Evolutionary conservation across 2,888 invertebrate species (phyloP), one percentile per base, ranked within the genome.

Genomic region (Aradus depressus): DNA sequence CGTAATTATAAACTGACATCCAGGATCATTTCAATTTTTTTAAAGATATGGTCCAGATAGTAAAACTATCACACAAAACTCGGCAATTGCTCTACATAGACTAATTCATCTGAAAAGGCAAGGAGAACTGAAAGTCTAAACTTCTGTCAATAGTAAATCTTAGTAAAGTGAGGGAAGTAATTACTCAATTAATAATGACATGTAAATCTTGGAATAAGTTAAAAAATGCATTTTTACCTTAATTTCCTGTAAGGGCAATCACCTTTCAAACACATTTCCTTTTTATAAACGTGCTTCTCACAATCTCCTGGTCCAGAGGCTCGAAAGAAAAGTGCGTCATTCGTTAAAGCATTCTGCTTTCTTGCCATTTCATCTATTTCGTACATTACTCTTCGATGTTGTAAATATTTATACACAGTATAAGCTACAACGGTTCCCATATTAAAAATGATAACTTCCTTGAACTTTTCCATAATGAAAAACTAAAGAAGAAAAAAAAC

Each of bases 211-310:
- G n/a, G n/a, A n/a, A n/a, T n/a, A n/a, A n/a, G n/a, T n/a, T n/a
- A n/a, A n/a, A n/a, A n/a, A n/a, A 44, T 8, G 18, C 16, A n/a
- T 5, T 34, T 23, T 12, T 44, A 55, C 55, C 55, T 50, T 14
- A 53, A 26, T 44, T 55, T 55, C n/a, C 41, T 53, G 34, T 28
- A 50, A 8, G 55, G 50, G 37, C 55, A 55, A 22, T 50, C 52
- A 16, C 22, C 16, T 22, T 47, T 50, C 16, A 22, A 32, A 50
- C 55, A 55, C 38, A 35, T 26, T 22, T 28, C 43, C 31, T 49
- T 52, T 25, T 49, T 25, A 23, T 32, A 49, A 2, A 52, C 26
- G 31, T 52, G 52, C 21, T 43, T 49, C 22, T 52, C 52, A 32
- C 52, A 52, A 12, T 52, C 49, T 22, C 35, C 51, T 12, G 39